A percentile compares a stretch with the other conserved stretches of the same genome.
phyloP scores from a whole-genome alignment of 2,113 vertebrate genomes.

The Microcebus tavaratra region DNA sequence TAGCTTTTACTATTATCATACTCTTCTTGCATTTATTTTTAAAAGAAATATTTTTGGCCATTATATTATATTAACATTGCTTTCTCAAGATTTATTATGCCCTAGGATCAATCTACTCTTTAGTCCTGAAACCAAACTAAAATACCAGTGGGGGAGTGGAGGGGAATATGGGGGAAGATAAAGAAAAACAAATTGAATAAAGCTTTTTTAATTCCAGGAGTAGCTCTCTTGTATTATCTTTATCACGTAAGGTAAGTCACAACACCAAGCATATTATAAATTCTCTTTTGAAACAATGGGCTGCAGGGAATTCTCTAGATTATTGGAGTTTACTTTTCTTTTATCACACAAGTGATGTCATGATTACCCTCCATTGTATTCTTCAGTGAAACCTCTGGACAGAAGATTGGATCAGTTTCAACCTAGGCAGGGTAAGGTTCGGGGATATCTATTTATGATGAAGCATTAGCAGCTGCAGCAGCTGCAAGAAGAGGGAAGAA shows the following conservation, averaged over 20 bases:
- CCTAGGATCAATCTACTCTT: neutral
- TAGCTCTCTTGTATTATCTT: slow-evolving; percentile 37
- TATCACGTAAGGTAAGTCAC: slow-evolving; percentile 18
- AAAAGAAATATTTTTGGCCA: neutral
- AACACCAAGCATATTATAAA: slow-evolving; percentile 29
- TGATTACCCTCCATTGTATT: slow-evolving; percentile 2
- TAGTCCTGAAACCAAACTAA: slow-evolving; percentile 9
- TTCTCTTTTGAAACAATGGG: slow-evolving; percentile 50
- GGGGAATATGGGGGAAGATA: too few species aligned
- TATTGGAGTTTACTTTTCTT: slow-evolving; percentile 32
- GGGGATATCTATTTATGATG: slow-evolving; percentile 7
- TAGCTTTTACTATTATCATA: neutral
- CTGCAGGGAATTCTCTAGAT: slow-evolving; percentile 54
- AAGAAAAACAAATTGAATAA: neutral
- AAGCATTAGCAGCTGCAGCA: slow-evolving; percentile 27
- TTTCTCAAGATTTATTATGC: slow-evolving; percentile 38
- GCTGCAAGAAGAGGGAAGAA: neutral
- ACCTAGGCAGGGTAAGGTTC: neutral
- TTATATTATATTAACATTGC: neutral
- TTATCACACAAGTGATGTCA: slow-evolving; percentile 14
- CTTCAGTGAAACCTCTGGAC: slow-evolving; percentile 30
- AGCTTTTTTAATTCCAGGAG: slow-evolving; percentile 10
- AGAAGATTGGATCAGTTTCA: slow-evolving; percentile 46
- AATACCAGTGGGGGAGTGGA: neutral
- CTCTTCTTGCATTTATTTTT: slow-evolving; percentile 25